These are phyloP conservation scores for Sinelater perroti DNA, from an alignment of 2,888 invertebrate species.

Conservation along the genomic window DNA sequence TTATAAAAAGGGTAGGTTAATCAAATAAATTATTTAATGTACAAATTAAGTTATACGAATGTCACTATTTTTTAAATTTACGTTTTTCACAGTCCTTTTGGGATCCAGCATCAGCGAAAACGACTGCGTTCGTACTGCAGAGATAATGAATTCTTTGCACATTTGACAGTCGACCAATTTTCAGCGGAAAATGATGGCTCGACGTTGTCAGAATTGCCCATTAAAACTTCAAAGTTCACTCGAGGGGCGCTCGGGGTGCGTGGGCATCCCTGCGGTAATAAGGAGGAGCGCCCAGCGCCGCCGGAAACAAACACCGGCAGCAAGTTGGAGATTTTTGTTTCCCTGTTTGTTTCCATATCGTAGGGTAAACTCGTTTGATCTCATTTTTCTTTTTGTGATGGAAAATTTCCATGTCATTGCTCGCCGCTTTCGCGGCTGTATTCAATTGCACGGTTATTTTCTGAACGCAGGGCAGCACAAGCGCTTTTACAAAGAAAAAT, in stretches of 20 bases:
- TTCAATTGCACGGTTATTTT: conserved; percentile 28
- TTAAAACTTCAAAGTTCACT: conserved; percentile 26
- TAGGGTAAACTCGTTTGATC: conserved; percentile 23
- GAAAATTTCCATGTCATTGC: conserved; percentile 28
- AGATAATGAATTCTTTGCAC: too few species aligned
- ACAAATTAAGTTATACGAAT: too few species aligned
- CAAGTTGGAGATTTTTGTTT: conserved; percentile 12
- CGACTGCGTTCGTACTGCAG: too few species aligned
- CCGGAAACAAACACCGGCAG: conserved; percentile 17
- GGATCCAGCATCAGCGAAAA: too few species aligned
- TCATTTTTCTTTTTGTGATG: conserved; percentile 25
- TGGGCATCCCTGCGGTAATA: conserved; percentile 3
- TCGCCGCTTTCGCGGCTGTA: conserved; percentile 11
- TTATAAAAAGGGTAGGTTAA: too few species aligned
- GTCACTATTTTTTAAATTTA: too few species aligned
- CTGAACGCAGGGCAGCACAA: too few species aligned
- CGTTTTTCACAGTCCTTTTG: too few species aligned
- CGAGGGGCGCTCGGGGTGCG: conserved; percentile 17
- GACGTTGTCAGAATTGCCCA: conserved; percentile 40
- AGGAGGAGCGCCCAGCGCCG: conserved; percentile 10
- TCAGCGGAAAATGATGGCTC: conserved; percentile 41
- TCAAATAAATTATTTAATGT: too few species aligned
- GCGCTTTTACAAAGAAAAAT: too few species aligned
- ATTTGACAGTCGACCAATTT: conserved; percentile 45
- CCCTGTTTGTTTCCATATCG: conserved; percentile 25